Base-by-base conservation (phyloP, 2,797 vertebrate genomes). In the Clarias pachynema region DNA sequence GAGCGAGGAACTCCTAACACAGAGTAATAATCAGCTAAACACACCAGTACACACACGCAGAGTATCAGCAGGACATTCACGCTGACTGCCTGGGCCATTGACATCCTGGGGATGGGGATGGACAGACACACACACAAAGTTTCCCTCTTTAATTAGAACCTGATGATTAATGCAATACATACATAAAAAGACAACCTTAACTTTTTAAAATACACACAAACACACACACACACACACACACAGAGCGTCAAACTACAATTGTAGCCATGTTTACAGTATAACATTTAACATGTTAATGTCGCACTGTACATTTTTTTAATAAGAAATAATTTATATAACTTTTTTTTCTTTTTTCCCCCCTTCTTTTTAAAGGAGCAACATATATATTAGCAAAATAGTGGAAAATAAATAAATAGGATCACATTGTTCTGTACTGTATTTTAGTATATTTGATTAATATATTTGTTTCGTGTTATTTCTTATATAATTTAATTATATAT, bases 1-100 rank as follows among this genome's bases (percentile, higher is more conserved):
- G 84, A 83, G 65, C 20, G 66, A 73, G 74, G 20, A 83, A 89
- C 75, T 83, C 86, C 87, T 75, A 89, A 84, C 53, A 87, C n/a
- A 4, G 89, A 86, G 72, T 87, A 90, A 85, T 87, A 84, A 60
- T 87, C 86, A 60, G 68, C 78, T 31, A 62, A 29, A 78, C 77
- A 85, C 29, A 59, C 62, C n/a, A 34, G 69, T n/a, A n/a, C 66
- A 80, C 60, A 84, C 18, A 77, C 34, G 49, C 60, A 87, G 56
- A 86, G 4, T n/a, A 88, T n/a, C 65, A 83, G 60, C 24, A 86
- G 16, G 10, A 84, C 14, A 2, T 12, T 49, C 53, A 84, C 5
- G 63, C 0, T 26, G 66, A 81, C 72, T 18, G 40, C 59, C 74
- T 65, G 40, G 37, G 72, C 63, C 85, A 88, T 87, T n/a, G 49